Conservation (phyloP, 2,113 vertebrate genomes). For the Mastomys coucha region DNA sequence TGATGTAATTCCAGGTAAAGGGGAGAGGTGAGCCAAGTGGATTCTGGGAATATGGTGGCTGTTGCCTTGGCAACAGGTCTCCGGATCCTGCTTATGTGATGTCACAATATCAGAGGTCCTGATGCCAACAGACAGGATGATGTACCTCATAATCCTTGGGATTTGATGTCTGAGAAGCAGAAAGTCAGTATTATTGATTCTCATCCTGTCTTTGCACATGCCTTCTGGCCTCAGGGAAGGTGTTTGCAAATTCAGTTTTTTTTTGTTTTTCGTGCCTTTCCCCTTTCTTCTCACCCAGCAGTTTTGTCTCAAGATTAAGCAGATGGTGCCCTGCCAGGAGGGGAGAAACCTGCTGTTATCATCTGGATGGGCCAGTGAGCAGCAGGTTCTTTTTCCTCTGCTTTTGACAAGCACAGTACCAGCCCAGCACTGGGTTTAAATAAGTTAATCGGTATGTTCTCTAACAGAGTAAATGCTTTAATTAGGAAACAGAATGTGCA, state of each 20-base stretch:
- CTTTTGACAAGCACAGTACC: conserved; percentile 58
- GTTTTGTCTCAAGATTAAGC: conserved; percentile 33
- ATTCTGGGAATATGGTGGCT: no score
- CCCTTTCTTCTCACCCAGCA: not conserved
- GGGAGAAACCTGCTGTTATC: conserved; percentile 12
- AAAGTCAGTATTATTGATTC: not conserved
- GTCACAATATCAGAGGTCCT: no score
- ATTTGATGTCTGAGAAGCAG: not conserved
- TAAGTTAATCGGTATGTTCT: conserved; percentile 78
- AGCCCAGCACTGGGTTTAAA: conserved; percentile 72
- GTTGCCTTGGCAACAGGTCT: no score
- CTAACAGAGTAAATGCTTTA: conserved; percentile 82
- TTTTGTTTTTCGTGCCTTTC: not conserved
- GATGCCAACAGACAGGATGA: no score
- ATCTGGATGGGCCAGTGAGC: conserved; percentile 58
- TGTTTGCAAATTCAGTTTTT: not conserved
- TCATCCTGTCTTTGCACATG: not conserved
- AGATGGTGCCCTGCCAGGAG: conserved; percentile 45
- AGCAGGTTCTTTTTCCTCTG: conserved; percentile 29
- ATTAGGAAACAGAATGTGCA: conserved; percentile 78
- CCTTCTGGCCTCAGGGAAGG: not conserved
- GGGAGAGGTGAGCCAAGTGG: no score
- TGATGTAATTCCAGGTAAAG: no score
- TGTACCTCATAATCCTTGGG: not conserved
- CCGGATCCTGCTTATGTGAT: no score